These are phyloP conservation scores for Leuciscus idus DNA, from an alignment of 2,113 vertebrate genomes.

Conservation along the genomic window DNA sequence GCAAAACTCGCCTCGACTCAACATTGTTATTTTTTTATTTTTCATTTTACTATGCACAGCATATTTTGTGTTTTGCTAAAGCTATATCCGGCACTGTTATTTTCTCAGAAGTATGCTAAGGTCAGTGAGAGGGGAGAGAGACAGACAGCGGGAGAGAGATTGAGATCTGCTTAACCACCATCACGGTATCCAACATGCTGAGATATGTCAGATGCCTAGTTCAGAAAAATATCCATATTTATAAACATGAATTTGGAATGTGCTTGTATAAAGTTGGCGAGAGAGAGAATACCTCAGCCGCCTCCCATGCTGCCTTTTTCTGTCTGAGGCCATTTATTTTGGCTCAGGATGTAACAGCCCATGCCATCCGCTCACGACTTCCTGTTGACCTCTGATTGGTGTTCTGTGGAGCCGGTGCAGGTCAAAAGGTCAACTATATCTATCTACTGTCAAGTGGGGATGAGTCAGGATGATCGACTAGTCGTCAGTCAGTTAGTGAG, in stretches of 20 bases:
- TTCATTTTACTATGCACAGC: not conserved
- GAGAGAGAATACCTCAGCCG: constrained; percentile 12
- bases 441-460: constrained; percentile 3
- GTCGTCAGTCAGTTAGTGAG: not conserved
- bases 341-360: constrained; percentile 36
- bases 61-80: constrained; percentile 20
- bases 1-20: not conserved
- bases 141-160: constrained; percentile 27
- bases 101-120: constrained; percentile 31
- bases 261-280: constrained; percentile 37
- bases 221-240: constrained; percentile 64
- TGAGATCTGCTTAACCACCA: constrained; percentile 55
- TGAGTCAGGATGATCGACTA: not conserved
- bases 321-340: constrained; percentile 51
- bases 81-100: constrained; percentile 28
- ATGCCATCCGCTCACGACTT: constrained; percentile 52
- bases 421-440: constrained; percentile 10
- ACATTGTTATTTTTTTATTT: not conserved
- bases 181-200: constrained; percentile 52
- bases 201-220: constrained; percentile 59
- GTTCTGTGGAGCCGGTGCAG: constrained; percentile 40
- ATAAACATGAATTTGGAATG: constrained; percentile 49
- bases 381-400: constrained; percentile 71
- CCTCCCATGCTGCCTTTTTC: constrained; percentile 33
- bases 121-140: constrained; percentile 32